phyloP scores from a whole-genome alignment of 2,888 invertebrate species.

The Blera fallax region DNA sequence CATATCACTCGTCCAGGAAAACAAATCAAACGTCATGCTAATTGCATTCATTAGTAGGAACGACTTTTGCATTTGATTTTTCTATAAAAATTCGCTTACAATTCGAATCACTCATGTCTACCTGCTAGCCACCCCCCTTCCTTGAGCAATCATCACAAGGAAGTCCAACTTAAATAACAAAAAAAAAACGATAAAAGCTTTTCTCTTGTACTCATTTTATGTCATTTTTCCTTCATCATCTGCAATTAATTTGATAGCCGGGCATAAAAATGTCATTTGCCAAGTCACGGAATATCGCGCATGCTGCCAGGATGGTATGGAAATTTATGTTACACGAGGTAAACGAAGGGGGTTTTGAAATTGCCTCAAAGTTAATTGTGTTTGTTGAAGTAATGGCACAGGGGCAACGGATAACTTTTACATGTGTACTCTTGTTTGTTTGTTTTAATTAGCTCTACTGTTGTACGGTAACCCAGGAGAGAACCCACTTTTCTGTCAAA shows the following conservation, averaged over 20 bases:
- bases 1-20: conserved; percentile 57
- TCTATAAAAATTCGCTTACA: conserved; percentile 58
- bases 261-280: conserved; percentile 49
- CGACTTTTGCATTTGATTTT: conserved; percentile 64
- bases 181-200: conserved; percentile 46
- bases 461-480: not conserved
- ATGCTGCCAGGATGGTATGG: not conserved
- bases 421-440: conserved; percentile 35
- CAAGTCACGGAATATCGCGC: conserved; percentile 45
- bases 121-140: not conserved
- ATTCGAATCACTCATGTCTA: conserved; percentile 52
- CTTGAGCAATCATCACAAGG: not conserved
- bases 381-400: not conserved
- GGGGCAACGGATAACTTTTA: not conserved
- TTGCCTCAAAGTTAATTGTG: conserved; percentile 26
- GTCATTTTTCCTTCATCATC: conserved; percentile 6
- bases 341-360: not conserved
- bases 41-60: conserved; percentile 69
- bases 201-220: not conserved
- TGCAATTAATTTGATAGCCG: conserved; percentile 59
- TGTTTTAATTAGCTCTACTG: conserved; percentile 45
- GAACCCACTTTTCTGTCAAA: conserved; percentile 27
- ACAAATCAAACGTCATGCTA: conserved; percentile 69
- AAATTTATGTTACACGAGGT: not conserved
- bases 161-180: conserved; percentile 31